phyloP scores from a whole-genome alignment of 2,888 invertebrate genomes.

The Microplitis manilae region DNA sequence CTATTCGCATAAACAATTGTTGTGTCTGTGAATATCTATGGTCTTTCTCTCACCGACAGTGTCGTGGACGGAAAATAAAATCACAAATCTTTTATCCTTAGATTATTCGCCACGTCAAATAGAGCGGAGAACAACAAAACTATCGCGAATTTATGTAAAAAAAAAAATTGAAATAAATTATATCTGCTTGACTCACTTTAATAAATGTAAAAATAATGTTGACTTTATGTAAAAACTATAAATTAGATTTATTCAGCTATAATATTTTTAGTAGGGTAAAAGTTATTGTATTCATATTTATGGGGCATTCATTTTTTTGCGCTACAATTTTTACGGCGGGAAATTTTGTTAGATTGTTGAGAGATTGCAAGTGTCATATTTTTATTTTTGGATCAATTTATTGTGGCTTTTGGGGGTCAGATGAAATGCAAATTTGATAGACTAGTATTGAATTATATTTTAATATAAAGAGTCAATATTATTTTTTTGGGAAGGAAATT shows the following conservation, averaged over 20 bases:
- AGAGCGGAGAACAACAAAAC: slow-evolving; percentile 71
- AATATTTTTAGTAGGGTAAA: not conserved
- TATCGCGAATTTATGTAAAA: slow-evolving; percentile 66
- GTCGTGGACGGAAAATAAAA: not conserved
- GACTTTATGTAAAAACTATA: not conserved
- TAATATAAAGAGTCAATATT: too few species aligned
- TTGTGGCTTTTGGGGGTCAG: too few species aligned
- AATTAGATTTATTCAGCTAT: not conserved
- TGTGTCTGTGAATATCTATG: slow-evolving; percentile 22
- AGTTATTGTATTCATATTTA: not conserved
- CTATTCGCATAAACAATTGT: too few species aligned
- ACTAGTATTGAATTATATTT: too few species aligned
- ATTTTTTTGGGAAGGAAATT: too few species aligned
- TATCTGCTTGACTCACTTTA: not conserved
- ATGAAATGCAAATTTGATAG: too few species aligned
- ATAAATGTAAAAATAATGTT: not conserved
- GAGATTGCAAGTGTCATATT: not conserved
- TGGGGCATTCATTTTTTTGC: not conserved
- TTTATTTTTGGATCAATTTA: too few species aligned
- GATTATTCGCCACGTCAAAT: slow-evolving; percentile 62
- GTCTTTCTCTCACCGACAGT: slow-evolving; percentile 43
- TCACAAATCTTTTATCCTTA: not conserved
- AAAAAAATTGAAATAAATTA: not conserved
- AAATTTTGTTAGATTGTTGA: not conserved
- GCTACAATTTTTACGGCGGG: not conserved